These are phyloP conservation scores for Cheilosia soror DNA, from an alignment of 2,888 invertebrate genomes.

Conservation along the genomic window DNA sequence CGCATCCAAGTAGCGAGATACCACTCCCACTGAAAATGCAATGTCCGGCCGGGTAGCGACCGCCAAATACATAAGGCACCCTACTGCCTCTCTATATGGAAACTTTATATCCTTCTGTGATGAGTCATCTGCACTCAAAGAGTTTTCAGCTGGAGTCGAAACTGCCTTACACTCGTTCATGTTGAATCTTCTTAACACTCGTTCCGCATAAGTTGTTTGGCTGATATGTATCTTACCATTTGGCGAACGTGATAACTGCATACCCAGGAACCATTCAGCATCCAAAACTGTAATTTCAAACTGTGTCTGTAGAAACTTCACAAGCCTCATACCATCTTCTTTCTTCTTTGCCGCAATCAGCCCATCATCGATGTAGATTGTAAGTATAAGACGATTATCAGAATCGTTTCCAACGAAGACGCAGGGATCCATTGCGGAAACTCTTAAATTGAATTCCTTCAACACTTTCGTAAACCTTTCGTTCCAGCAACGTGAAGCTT, in stretches of 20 bases:
- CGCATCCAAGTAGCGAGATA: slow-evolving; percentile 36
- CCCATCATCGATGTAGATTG: slow-evolving; percentile 78
- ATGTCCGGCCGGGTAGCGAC: slow-evolving; percentile 74
- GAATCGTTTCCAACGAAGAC: slow-evolving; percentile 75
- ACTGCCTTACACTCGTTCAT: slow-evolving; percentile 64
- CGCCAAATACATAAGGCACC: slow-evolving; percentile 73
- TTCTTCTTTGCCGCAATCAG: slow-evolving; percentile 68
- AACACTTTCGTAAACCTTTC: slow-evolving; percentile 74
- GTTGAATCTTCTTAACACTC: slow-evolving; percentile 67
- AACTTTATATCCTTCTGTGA: slow-evolving; percentile 64
- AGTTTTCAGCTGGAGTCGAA: slow-evolving; percentile 63
- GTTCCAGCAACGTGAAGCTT: slow-evolving; percentile 77
- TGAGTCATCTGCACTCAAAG: neutral
- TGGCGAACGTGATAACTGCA: slow-evolving; percentile 6
- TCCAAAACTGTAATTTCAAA: slow-evolving; percentile 34
- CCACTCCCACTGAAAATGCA: slow-evolving; percentile 65
- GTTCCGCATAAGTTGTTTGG: slow-evolving; percentile 60
- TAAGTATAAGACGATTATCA: slow-evolving; percentile 65
- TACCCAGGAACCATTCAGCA: slow-evolving; percentile 16
- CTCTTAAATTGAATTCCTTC: slow-evolving; percentile 71
- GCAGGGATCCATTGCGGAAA: slow-evolving; percentile 76
- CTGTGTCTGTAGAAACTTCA: slow-evolving; percentile 23
- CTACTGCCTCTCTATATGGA: slow-evolving; percentile 74
- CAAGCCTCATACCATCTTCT: slow-evolving; percentile 12
- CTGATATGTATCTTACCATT: slow-evolving; percentile 59